Evolutionary conservation across 2,888 invertebrate species (phyloP), one percentile per base, ranked within the genome.

Genomic region (Epinotia brunnichana): DNA sequence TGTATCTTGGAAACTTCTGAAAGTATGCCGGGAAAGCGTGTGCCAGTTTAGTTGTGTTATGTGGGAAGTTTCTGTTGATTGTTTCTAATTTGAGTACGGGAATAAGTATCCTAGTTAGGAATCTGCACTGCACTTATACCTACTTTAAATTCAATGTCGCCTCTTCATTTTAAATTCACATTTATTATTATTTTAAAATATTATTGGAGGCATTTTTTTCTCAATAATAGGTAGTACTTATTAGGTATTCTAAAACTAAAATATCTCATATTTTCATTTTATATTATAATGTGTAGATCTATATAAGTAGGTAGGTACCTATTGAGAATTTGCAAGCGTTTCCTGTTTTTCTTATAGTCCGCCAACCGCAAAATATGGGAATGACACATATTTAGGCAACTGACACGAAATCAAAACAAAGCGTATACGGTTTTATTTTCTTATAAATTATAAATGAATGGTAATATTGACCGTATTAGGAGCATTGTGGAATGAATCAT

Each of bases 381-480:
- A 66, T 66, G 66, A 66, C 66, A 66, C 66, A 56, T 66, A 66
- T 68, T 67, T 72, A 17, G 41, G 67, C 61, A 62, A 71, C 61
- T 66, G 71, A 68, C 72, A 72, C 67, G 68, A 70, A 72, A 67
- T 54, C 67, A 51, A 67, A 72, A 68, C 67, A 57, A 62, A 60
- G 44, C 69, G 69, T 57, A 63, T 63, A 70, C 67, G 72, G 61
- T 68, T 72, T 68, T 72, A 72, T 67, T 68, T 71, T 54, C 21
- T 67, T 68, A 72, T 72, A 72, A 72, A 72, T 72, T 62, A 72
- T 70, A 64, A 64, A 66, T 67, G 62, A 68, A 87, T 83, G 82
- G 83, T 89, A 90, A 88, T 89, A 87, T 85, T 79, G 76, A 72
- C 89, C 88, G 76, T 86, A 83, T 87, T 79, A 73, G 89, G 88